These are phyloP conservation scores for Zaprionus lachaisei DNA, from an alignment of 1,140 invertebrate genomes.

Conservation along the genomic window DNA sequence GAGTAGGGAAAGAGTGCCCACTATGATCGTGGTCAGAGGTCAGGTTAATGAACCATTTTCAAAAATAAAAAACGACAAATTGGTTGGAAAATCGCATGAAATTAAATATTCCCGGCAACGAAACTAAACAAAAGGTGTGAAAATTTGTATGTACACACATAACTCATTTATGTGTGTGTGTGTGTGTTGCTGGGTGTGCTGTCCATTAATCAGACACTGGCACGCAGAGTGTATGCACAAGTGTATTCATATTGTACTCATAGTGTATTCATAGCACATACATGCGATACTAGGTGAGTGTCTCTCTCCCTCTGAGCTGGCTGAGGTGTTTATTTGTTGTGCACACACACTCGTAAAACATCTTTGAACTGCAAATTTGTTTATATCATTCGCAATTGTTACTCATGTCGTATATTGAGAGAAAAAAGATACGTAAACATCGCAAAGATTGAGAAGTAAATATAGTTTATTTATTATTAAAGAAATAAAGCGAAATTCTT, in stretches of 20 bases:
- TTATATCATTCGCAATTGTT: conserved; percentile 24
- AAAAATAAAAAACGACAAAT: conserved; percentile 14
- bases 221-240: conserved; percentile 4
- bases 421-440: background rate
- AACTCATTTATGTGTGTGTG: conserved; percentile 1
- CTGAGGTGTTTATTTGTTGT: conserved; percentile 44
- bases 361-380: conserved; percentile 36
- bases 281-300: background rate
- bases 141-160: conserved; percentile 25
- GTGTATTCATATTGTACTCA: conserved; percentile 4
- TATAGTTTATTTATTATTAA: background rate
- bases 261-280: background rate
- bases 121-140: conserved; percentile 39
- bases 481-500: background rate
- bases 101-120: conserved; percentile 13
- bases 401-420: background rate
- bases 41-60: conserved; percentile 31
- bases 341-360: conserved; percentile 16
- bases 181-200: background rate
- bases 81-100: conserved; percentile 24
- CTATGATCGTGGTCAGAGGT: conserved; percentile 25
- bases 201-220: conserved; percentile 27
- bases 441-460: background rate
- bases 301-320: background rate
- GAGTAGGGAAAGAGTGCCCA: background rate